Percentiles rank a stretch among this genome's conserved stretches.
These are phyloP conservation scores for Ceratitis capitata DNA, from an alignment of 1,140 invertebrate genomes.

Conservation along the genomic window DNA sequence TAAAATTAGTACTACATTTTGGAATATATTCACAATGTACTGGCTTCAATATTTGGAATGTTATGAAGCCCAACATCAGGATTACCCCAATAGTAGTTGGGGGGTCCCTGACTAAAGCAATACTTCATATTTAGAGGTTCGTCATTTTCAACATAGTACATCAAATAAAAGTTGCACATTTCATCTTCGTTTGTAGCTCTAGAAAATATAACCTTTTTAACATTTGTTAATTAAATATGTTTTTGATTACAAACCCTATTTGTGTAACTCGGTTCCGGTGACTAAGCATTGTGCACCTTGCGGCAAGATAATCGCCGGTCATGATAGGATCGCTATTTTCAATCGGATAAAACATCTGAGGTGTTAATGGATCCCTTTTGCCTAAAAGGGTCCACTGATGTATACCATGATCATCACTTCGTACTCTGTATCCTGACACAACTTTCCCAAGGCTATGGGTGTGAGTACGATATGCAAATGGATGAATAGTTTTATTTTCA, in stretches of 20 bases:
- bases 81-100: conserved; percentile 80
- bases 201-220: conserved; percentile 27
- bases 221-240: neutral
- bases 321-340: conserved; percentile 70
- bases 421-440: conserved; percentile 87
- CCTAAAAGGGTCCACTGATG: conserved; percentile 86
- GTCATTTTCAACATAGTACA: conserved; percentile 95
- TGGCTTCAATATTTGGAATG: conserved; percentile 82
- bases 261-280: conserved; percentile 71
- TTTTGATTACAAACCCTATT: conserved; percentile 75
- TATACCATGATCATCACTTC: conserved; percentile 68
- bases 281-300: conserved; percentile 91
- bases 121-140: conserved; percentile 82
- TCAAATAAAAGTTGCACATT: conserved; percentile 99
- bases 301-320: conserved; percentile 82
- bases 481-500: conserved; percentile 87
- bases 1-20: neutral
- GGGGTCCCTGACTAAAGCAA: conserved; percentile 86
- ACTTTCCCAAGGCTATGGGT: conserved; percentile 88
- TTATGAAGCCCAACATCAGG: conserved; percentile 74
- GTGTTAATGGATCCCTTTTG: conserved; percentile 89
- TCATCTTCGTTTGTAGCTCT: conserved; percentile 92
- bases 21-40: conserved; percentile 63
- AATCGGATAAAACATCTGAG: conserved; percentile 97
- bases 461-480: conserved; percentile 95